These are phyloP conservation scores for Myotis lucifugus DNA, from an alignment of 2,113 vertebrate species.

Conservation along the genomic window DNA sequence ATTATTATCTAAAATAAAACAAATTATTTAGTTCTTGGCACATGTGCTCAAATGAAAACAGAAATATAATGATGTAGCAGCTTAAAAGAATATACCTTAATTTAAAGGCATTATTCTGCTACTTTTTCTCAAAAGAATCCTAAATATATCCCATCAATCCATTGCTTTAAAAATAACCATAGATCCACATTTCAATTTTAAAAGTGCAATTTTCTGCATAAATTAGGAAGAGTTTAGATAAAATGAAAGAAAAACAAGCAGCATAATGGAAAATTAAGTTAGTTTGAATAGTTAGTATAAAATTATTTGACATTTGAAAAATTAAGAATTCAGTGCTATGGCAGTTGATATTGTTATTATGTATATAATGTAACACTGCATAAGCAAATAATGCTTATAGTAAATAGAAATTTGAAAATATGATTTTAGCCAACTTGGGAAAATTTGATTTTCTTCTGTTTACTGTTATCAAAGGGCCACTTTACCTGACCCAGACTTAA, in stretches of 20 bases:
- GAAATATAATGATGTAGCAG: slow-evolving; percentile 17
- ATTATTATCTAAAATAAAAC: slow-evolving; percentile 50
- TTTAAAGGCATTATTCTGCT: slow-evolving; percentile 46
- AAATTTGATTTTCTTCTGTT: slow-evolving; percentile 36
- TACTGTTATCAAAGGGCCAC: slow-evolving; percentile 52
- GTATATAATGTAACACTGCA: not conserved
- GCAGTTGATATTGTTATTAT: not conserved
- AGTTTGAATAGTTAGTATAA: slow-evolving; percentile 73
- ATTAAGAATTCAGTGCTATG: slow-evolving; percentile 35
- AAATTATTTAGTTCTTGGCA: slow-evolving; percentile 29
- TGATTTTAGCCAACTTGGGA: slow-evolving; percentile 26
- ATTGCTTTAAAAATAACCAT: slow-evolving; percentile 83
- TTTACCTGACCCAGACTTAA: slow-evolving; percentile 36
- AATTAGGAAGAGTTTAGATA: slow-evolving; percentile 78
- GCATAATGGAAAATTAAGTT: slow-evolving; percentile 89
- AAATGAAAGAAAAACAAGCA: slow-evolving; percentile 82
- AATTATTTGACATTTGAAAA: slow-evolving; percentile 46
- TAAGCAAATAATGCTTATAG: slow-evolving; percentile 16
- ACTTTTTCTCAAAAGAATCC: not conserved
- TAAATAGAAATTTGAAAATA: slow-evolving; percentile 39
- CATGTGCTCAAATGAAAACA: slow-evolving; percentile 47
- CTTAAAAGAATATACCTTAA: slow-evolving; percentile 26
- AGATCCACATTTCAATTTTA: slow-evolving; percentile 81
- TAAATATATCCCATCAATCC: slow-evolving; percentile 87
- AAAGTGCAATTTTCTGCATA: slow-evolving; percentile 80